A percentile compares a stretch with the other conserved stretches of the same genome.
Conservation (phyloP, 2,797 vertebrate genomes). For the Sorex maritimensis region DNA sequence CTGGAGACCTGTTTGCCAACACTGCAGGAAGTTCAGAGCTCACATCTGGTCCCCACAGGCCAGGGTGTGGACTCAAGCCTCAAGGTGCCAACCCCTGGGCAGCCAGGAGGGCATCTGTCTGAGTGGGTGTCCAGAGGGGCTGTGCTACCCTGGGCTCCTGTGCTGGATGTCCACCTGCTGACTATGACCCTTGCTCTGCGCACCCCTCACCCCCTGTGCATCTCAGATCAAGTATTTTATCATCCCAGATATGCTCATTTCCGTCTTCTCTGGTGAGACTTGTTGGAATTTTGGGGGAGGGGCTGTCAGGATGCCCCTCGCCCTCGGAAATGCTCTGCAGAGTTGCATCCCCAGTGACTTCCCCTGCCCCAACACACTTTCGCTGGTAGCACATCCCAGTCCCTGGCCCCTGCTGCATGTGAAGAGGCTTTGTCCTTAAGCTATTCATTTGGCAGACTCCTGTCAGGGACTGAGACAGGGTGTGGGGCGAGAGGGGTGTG, state of each 20-base stretch:
- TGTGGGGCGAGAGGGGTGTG: neutral
- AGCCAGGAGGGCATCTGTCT: neutral
- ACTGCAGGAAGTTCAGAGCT: neutral
- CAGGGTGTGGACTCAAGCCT: conserved; percentile 18
- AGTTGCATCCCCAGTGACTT: too few species aligned
- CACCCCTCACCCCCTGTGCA: neutral
- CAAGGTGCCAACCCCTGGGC: neutral
- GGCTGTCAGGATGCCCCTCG: neutral
- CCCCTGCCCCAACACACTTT: too few species aligned
- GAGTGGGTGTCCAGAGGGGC: neutral
- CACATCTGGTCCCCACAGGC: neutral
- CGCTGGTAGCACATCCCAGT: neutral
- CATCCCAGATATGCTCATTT: neutral
- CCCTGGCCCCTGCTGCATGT: neutral
- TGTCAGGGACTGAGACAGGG: neutral
- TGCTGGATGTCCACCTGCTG: neutral
- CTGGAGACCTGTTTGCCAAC: too few species aligned
- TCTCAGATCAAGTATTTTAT: neutral
- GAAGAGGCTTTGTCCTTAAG: conserved; percentile 61
- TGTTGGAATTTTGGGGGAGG: neutral
- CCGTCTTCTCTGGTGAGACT: neutral
- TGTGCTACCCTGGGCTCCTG: neutral
- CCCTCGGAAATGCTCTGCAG: too few species aligned
- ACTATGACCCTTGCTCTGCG: neutral
- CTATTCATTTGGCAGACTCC: conserved; percentile 13